Base-by-base conservation (phyloP, 2,888 invertebrate genomes). In the Parnassius apollo region DNA sequence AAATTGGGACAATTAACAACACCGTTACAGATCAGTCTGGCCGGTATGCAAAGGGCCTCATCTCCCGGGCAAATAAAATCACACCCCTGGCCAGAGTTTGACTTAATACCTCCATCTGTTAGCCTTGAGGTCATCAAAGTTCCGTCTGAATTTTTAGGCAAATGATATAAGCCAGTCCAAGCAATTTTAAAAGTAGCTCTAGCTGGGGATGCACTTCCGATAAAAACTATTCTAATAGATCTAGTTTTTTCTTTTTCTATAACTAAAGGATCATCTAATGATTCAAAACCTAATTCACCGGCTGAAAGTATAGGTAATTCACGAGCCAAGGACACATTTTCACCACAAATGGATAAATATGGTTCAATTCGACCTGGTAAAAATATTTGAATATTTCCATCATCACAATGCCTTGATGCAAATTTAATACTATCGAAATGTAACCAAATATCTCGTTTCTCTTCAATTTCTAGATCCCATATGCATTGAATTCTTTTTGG, bases 21-120 rank as follows among this genome's bases (percentile, higher is more conserved):
- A 4, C 97, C 97, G 78, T 98, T 97, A 83, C 98, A 98, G 2
- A 98, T 94, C 35, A 97, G 89, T 74, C 96, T 93, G 22, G 95
- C 94, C 7, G 97, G 97, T 77, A 98, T 96, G 80, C 98, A 98
- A 22, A 96, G 92, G 9, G 95, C 95, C 65, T 95, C 94, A 70
- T 96, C 95, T 2, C 97, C 97, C 0, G 97, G 97, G 83, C 98
- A 98, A 64, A 96, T 94, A 75, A 98, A 98, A 72, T 96, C 97
- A 81, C 98, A 98, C 35, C 94, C 94, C 51, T 88, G 86, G 22
- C 81, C 82, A 0, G 88, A 81, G 57, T 88, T 90, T 35, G 82
- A 68, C 61, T 86, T 84, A 8, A 78, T 76, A 46, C 88, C 91
- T 61, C 93, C 93, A 74, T 95, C 95, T 45, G 94, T 95, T 58